Conservation (phyloP, 1,140 invertebrate genomes). For the Samia ricini region DNA sequence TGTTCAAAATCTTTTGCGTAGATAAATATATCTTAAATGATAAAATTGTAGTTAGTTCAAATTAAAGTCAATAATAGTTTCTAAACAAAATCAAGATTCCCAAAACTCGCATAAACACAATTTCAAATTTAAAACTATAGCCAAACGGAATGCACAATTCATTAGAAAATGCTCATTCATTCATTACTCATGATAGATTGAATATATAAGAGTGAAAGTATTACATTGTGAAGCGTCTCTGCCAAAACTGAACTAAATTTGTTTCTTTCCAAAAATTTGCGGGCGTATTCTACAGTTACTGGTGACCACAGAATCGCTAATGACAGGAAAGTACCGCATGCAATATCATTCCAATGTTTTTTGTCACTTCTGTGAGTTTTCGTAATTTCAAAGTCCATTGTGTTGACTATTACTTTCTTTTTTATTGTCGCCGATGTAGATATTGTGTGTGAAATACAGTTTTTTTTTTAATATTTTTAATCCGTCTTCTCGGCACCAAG, state of each 20-base stretch:
- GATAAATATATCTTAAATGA: no score
- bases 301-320: slow-evolving; percentile 51
- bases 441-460: slow-evolving; percentile 7
- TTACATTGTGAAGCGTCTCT: slow-evolving; percentile 45
- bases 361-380: slow-evolving; percentile 15
- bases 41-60: no score
- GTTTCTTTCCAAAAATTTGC: slow-evolving; percentile 45
- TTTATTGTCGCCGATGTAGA: slow-evolving; percentile 1
- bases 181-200: slow-evolving; percentile 46
- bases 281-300: slow-evolving; percentile 33
- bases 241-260: slow-evolving; percentile 47
- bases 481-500: not conserved
- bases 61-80: no score
- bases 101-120: slow-evolving; percentile 24
- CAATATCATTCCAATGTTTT: slow-evolving; percentile 22
- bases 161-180: slow-evolving; percentile 42
- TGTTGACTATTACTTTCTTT: slow-evolving; percentile 25
- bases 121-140: slow-evolving; percentile 22
- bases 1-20: no score
- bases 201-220: slow-evolving; percentile 56
- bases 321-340: slow-evolving; percentile 58
- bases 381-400: slow-evolving; percentile 16
- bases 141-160: slow-evolving; percentile 10
- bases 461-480: not conserved
- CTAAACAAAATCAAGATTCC: slow-evolving; percentile 40